Percentiles rank a stretch among this genome's conserved stretches.
phyloP scores from a whole-genome alignment of 2,113 vertebrate genomes.

The Protomyctophum bolini region DNA sequence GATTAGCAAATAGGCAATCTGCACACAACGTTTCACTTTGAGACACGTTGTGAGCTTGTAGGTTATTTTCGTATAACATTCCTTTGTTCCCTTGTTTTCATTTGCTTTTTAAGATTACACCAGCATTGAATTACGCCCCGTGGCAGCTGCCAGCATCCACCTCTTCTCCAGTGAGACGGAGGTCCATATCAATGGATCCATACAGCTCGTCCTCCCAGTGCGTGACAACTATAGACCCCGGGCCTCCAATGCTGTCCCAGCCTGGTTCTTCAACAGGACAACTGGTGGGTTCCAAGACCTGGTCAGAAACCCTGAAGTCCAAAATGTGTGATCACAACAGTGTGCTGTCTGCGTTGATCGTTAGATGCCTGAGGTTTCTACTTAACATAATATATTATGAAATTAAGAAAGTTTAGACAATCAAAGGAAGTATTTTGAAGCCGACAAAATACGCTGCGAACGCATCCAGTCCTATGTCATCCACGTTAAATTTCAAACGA shows the following conservation, averaged over 20 bases:
- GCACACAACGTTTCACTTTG: no score
- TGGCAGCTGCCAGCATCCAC: slow-evolving; percentile 83
- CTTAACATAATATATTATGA: no score
- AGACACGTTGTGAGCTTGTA: no score
- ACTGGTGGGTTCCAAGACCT: slow-evolving; percentile 74
- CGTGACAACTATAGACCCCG: slow-evolving; percentile 64
- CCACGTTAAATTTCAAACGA: no score
- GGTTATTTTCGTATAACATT: no score
- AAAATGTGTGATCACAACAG: neutral
- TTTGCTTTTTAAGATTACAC: slow-evolving; percentile 76
- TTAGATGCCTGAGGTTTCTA: no score
- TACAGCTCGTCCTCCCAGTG: slow-evolving; percentile 84
- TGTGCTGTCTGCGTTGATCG: no score
- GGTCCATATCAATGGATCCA: slow-evolving; percentile 80
- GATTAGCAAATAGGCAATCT: no score
- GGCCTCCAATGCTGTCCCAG: slow-evolving; percentile 80
- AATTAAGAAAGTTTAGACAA: no score
- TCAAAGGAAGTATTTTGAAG: no score
- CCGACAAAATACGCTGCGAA: no score
- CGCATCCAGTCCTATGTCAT: no score
- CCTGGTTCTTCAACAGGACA: slow-evolving; percentile 86
- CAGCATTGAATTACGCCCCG: slow-evolving; percentile 82
- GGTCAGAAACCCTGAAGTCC: neutral
- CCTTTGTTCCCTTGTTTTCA: neutral
- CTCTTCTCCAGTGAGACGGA: slow-evolving; percentile 82